These are phyloP conservation scores for Erethizon dorsatum DNA, from an alignment of 2,797 vertebrate genomes.

Conservation along the genomic window DNA sequence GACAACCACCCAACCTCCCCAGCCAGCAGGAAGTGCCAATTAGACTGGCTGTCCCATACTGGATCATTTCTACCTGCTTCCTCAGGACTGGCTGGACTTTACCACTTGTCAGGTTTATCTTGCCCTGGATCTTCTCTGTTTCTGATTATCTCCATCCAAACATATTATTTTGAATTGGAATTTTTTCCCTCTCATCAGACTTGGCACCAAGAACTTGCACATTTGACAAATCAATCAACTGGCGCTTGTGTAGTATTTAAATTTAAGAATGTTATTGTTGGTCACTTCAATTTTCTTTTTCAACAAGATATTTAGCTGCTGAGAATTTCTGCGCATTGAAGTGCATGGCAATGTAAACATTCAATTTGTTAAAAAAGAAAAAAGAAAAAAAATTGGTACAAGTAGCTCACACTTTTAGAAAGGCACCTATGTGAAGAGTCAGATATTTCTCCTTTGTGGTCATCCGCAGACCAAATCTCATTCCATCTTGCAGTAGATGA, in stretches of 20 bases:
- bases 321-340: not conserved
- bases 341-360: not conserved
- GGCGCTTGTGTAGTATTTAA: slow-evolving; percentile 12
- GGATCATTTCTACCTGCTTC: not conserved
- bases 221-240: not conserved
- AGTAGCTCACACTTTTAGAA: not conserved
- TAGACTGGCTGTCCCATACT: not conserved
- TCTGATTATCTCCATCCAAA: slow-evolving; percentile 24
- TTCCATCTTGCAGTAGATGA: not conserved
- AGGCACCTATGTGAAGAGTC: not conserved
- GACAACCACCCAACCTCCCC: not conserved
- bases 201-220: not conserved
- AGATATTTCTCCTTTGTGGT: not conserved
- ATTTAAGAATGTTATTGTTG: not conserved
- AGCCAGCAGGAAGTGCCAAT: not conserved
- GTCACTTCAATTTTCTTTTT: slow-evolving; percentile 4
- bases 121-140: not conserved
- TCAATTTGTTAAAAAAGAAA: not conserved
- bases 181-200: not conserved
- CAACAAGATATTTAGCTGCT: slow-evolving; percentile 10
- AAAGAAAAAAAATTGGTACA: not conserved
- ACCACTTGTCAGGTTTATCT: not conserved
- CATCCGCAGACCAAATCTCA: not conserved
- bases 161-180: not conserved
- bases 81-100: not conserved